phyloP scores from a whole-genome alignment of 2,113 vertebrate species.

The Girardinichthys multiradiatus region DNA sequence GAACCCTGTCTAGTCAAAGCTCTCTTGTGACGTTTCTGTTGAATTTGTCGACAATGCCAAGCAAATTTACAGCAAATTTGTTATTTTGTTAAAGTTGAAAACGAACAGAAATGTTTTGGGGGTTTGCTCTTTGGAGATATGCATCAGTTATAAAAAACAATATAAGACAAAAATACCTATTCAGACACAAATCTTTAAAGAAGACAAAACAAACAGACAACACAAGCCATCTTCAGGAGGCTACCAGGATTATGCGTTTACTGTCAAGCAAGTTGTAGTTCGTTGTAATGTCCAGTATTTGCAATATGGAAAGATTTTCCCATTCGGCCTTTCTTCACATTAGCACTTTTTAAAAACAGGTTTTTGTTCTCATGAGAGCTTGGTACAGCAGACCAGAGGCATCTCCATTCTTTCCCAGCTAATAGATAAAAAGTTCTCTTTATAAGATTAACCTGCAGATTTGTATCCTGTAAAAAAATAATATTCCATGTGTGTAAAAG shows the following conservation, averaged over 20 bases:
- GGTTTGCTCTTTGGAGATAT: neutral
- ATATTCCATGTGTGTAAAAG: neutral
- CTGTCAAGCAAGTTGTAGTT: neutral
- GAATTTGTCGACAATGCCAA: neutral
- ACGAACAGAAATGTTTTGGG: neutral
- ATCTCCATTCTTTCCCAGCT: neutral
- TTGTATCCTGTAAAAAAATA: neutral
- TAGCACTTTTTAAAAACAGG: no score
- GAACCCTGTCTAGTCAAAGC: neutral
- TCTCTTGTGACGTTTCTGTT: neutral
- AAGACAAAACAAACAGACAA: neutral
- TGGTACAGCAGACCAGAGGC: neutral
- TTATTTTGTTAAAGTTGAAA: neutral
- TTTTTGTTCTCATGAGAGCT: neutral
- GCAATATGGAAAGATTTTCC: no score
- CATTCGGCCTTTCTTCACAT: no score
- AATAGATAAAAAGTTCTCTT: neutral
- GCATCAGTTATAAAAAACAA: neutral
- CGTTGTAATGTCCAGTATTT: no score
- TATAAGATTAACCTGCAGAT: neutral
- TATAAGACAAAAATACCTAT: no score
- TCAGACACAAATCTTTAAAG: neutral
- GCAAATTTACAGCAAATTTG: neutral
- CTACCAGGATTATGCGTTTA: neutral
- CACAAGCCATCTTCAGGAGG: neutral